Evolutionary conservation across 2,888 invertebrate genomes (phyloP).

Genomic region (Pammene aurita): DNA sequence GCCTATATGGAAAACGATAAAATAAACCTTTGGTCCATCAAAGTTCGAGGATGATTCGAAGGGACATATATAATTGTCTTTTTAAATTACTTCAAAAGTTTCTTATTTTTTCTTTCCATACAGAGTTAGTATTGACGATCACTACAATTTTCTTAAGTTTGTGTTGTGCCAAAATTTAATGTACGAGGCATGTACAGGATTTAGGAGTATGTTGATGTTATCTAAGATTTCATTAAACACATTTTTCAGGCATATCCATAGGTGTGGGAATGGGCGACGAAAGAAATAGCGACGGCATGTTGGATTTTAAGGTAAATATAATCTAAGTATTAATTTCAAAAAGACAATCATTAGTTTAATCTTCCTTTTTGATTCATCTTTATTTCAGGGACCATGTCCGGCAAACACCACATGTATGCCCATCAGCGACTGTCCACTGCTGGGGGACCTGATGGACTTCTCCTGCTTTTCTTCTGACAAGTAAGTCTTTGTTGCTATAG

Average conservation of each 20-base stretch:
- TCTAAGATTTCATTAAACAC: neutral
- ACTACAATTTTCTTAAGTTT: no score
- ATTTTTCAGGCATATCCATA: conserved; percentile 66
- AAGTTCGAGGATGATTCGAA: no score
- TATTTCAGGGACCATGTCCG: conserved; percentile 71
- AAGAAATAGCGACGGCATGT: conserved; percentile 52
- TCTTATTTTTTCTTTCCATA: no score
- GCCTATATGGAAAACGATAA: neutral
- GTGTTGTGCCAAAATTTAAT: no score
- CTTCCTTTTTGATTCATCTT: neutral
- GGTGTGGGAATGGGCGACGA: conserved; percentile 63
- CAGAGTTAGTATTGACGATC: no score
- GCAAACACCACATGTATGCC: conserved; percentile 79
- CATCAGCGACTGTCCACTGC: conserved; percentile 81
- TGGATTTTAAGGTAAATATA: conserved; percentile 56
- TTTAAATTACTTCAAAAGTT: no score
- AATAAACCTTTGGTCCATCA: no score
- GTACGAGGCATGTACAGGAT: no score
- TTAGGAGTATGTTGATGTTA: no score
- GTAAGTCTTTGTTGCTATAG: conserved; percentile 60
- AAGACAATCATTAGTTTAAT: no score
- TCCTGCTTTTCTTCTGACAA: conserved; percentile 84
- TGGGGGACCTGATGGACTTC: conserved; percentile 82
- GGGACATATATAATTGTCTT: no score
- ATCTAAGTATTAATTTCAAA: no score